Conservation (phyloP, 1,140 invertebrate genomes). For the Eumaeus atala region DNA sequence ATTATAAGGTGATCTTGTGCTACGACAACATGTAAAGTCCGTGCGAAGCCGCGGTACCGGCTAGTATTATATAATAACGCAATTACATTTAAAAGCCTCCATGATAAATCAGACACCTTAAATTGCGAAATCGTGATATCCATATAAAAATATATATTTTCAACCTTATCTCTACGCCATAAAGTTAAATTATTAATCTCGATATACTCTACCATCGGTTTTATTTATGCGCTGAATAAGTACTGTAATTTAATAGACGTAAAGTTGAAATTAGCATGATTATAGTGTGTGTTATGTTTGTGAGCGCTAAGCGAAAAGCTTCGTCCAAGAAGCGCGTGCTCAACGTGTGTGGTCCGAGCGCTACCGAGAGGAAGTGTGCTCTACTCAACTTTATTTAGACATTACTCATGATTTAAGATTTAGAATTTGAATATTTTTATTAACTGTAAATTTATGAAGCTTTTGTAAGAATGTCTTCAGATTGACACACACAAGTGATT, state of each 20-base stretch:
- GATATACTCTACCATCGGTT: constrained; percentile 10
- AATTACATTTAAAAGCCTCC: constrained; percentile 24
- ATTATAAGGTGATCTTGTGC: too few species aligned
- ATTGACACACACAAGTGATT: too few species aligned
- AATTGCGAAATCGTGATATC: constrained; percentile 42
- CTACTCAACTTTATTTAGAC: constrained; percentile 23
- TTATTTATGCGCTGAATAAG: constrained; percentile 4
- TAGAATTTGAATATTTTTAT: not conserved
- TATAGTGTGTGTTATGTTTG: constrained; percentile 21
- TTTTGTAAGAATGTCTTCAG: too few species aligned
- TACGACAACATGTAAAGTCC: too few species aligned
- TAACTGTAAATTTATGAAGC: too few species aligned
- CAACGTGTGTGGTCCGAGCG: constrained; percentile 50
- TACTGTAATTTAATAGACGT: constrained; percentile 10
- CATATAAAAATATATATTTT: constrained; percentile 36
- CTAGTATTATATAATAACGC: constrained; percentile 18
- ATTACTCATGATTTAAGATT: not conserved
- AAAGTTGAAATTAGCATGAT: constrained; percentile 23
- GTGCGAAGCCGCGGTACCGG: too few species aligned
- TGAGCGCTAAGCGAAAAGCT: constrained; percentile 35
- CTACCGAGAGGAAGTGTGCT: constrained; percentile 32
- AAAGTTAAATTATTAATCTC: constrained; percentile 18
- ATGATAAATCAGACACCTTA: constrained; percentile 38
- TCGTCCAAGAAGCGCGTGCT: constrained; percentile 37
- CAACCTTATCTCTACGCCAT: constrained; percentile 21